Evolutionary conservation across 2,797 vertebrate genomes (phyloP).

Genomic region (Cirrhinus molitorella): DNA sequence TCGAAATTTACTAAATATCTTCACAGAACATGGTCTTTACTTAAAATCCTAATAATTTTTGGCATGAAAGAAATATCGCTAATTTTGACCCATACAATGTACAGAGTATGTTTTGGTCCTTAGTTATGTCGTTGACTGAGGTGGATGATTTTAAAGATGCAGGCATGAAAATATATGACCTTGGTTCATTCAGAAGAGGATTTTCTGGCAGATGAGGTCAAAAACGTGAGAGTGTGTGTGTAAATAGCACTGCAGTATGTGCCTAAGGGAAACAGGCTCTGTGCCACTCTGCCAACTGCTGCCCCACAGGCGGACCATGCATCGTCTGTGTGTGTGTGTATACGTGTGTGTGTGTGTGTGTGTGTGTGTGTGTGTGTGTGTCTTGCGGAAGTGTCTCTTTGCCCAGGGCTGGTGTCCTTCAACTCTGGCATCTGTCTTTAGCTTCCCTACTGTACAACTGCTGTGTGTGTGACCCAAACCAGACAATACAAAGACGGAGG

Average conservation of each 20-base stretch:
- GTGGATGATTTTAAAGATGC: not conserved
- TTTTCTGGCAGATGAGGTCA: not conserved
- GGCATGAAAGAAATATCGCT: no score
- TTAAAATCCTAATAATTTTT: no score
- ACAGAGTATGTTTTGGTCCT: not conserved
- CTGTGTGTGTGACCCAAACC: constrained; percentile 20
- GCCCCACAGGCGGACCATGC: constrained; percentile 49
- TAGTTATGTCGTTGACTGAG: not conserved
- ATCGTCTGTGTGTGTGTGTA: not conserved
- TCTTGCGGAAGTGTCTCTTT: constrained; percentile 55
- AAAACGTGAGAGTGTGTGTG: constrained; percentile 26
- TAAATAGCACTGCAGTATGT: constrained; percentile 28
- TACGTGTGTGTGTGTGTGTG: not conserved
- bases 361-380: constrained; percentile 9
- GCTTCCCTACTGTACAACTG: constrained; percentile 27
- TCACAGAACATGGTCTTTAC: no score
- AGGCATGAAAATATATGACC: not conserved
- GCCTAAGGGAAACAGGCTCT: constrained; percentile 57
- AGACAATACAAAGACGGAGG: not conserved
- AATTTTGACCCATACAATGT: no score
- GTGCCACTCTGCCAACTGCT: constrained; percentile 57
- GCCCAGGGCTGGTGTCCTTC: constrained; percentile 54
- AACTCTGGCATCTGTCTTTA: constrained; percentile 51
- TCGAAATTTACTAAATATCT: no score
- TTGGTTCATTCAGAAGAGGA: not conserved